phyloP scores from a whole-genome alignment of 1,140 invertebrate genomes.

The Megalonaias nervosa region DNA sequence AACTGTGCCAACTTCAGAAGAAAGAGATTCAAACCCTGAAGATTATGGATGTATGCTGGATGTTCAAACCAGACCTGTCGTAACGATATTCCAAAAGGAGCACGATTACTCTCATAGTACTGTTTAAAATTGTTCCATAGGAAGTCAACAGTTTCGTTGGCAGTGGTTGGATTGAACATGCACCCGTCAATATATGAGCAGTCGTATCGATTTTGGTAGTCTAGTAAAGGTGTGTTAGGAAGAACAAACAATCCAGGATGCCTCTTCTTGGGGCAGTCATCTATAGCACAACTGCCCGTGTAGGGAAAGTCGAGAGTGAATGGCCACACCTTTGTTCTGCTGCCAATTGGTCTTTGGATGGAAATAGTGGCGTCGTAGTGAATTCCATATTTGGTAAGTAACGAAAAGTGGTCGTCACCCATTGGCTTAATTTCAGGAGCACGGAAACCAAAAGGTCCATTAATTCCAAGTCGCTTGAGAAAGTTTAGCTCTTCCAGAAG shows the following conservation, averaged over 20 bases:
- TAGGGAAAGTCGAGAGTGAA: constrained; percentile 36
- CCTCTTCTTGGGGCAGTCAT: constrained; percentile 24
- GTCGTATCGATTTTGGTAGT: constrained; percentile 29
- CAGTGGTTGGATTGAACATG: constrained; percentile 31
- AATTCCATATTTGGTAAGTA: constrained; percentile 17
- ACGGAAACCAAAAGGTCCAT: constrained; percentile 20
- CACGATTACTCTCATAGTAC: constrained; percentile 22
- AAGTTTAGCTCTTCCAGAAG: constrained; percentile 17
- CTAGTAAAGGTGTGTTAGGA: constrained; percentile 17
- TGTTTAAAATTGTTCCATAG: constrained; percentile 30
- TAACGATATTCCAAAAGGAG: constrained; percentile 30
- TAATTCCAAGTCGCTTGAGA: background rate
- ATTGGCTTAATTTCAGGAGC: constrained; percentile 25
- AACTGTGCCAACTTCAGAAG: constrained; percentile 17
- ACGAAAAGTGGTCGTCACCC: constrained; percentile 30
- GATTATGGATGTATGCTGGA: constrained; percentile 26
- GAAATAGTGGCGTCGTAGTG: constrained; percentile 32
- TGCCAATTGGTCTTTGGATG: constrained; percentile 5
- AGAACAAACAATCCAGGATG: constrained; percentile 33
- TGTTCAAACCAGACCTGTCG: constrained; percentile 35
- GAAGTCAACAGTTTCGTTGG: constrained; percentile 17
- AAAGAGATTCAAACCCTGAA: constrained; percentile 20
- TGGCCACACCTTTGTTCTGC: constrained; percentile 23
- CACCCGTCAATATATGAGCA: constrained; percentile 37
- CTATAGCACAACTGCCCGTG: constrained; percentile 25